Evolutionary conservation across 2,797 vertebrate species (phyloP).

Genomic region (Acanthopagrus latus): DNA sequence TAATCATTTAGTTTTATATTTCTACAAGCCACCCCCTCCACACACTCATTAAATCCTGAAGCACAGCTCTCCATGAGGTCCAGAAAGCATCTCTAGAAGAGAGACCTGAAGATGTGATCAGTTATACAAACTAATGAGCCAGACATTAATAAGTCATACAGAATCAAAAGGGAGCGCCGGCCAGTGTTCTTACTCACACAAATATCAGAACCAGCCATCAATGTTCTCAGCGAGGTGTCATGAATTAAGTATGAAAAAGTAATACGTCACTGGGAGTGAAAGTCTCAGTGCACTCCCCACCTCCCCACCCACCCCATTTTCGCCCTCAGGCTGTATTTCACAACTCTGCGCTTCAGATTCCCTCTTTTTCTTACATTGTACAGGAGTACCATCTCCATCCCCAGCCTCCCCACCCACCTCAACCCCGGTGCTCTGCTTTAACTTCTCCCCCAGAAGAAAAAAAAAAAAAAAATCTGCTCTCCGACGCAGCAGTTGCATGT

Average conservation of each 20-base stretch:
- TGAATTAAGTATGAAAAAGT: slow-evolving; percentile 84
- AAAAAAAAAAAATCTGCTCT: slow-evolving; percentile 18
- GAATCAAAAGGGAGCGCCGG: slow-evolving; percentile 76
- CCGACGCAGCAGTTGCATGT: slow-evolving; percentile 60
- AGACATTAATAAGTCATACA: slow-evolving; percentile 82
- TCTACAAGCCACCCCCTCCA: slow-evolving; percentile 17
- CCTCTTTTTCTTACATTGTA: slow-evolving; percentile 47
- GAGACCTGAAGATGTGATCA: slow-evolving; percentile 47
- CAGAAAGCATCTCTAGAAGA: slow-evolving; percentile 40
- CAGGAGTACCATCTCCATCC: slow-evolving; percentile 45
- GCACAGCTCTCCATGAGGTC: slow-evolving; percentile 21
- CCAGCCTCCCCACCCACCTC: slow-evolving; percentile 2
- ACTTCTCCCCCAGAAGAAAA: slow-evolving; percentile 28
- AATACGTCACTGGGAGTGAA: slow-evolving; percentile 80
- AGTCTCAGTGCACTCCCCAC: slow-evolving; percentile 55
- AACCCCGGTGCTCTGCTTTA: slow-evolving; percentile 14
- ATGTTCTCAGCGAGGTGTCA: slow-evolving; percentile 54
- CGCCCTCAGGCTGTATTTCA: slow-evolving; percentile 63
- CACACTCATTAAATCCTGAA: slow-evolving; percentile 36
- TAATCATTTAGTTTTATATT: slow-evolving; percentile 16
- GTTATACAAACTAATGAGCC: slow-evolving; percentile 75
- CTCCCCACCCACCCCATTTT: slow-evolving; percentile 2
- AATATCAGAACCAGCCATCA: slow-evolving; percentile 61
- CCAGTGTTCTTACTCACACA: slow-evolving; percentile 70
- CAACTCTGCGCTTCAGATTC: slow-evolving; percentile 54